These are phyloP conservation scores for Temnothorax longispinosus DNA, from an alignment of 1,140 invertebrate species.

Conservation along the genomic window DNA sequence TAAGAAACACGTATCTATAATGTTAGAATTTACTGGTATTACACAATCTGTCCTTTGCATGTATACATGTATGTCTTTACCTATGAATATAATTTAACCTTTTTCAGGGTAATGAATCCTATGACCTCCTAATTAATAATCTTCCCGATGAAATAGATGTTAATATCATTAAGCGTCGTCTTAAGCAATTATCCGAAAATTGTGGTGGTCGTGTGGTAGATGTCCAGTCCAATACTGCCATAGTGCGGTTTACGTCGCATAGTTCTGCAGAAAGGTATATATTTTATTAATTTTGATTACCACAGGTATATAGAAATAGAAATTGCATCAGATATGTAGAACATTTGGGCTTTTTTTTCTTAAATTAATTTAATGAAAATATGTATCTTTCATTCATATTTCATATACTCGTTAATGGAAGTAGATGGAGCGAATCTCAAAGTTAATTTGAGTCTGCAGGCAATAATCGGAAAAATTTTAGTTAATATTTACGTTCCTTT, in stretches of 20 bases:
- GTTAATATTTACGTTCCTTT: background rate
- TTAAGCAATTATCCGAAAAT: conserved; percentile 91
- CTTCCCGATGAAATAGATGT: conserved; percentile 85
- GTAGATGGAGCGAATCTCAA: background rate
- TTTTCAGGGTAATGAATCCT: conserved; percentile 81
- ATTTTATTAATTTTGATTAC: conserved; percentile 25
- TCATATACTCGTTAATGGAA: background rate
- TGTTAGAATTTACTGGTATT: background rate
- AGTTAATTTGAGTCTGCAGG: background rate
- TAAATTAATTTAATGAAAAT: background rate
- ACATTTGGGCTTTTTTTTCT: background rate
- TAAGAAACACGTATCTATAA: background rate
- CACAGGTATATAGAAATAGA: background rate
- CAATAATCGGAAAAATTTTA: background rate
- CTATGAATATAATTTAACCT: conserved; percentile 44
- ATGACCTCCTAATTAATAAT: conserved; percentile 86
- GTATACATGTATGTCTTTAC: background rate
- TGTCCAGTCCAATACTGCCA: conserved; percentile 89
- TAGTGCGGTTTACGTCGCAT: conserved; percentile 90
- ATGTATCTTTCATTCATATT: background rate
- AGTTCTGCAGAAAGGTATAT: conserved; percentile 91
- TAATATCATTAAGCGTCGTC: conserved; percentile 86
- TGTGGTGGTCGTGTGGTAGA: conserved; percentile 92
- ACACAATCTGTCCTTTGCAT: background rate
- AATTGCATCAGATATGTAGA: background rate